Evolutionary conservation across 1,140 invertebrate species (phyloP).

Genomic region (Bombus turneri): DNA sequence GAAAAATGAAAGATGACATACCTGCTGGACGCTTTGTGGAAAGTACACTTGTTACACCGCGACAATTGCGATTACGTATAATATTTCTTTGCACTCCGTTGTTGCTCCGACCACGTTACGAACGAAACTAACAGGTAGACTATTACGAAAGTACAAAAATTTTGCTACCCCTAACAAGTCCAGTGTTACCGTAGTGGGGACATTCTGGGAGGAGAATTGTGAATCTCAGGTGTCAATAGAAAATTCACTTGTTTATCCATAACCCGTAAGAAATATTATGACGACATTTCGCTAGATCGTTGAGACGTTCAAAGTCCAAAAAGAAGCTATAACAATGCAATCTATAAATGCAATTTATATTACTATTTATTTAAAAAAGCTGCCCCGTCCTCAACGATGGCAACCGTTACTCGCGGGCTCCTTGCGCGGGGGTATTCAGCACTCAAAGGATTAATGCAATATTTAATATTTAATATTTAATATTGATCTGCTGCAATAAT

Average conservation of each 20-base stretch:
- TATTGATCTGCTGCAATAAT: neutral
- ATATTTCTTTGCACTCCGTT: rapidly evolving
- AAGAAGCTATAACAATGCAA: rapidly evolving
- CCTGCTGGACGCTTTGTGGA: rapidly evolving
- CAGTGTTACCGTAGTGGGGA: rapidly evolving
- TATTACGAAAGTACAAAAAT: rapidly evolving
- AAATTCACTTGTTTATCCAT: rapidly evolving
- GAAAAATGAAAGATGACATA: no score
- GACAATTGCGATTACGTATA: rapidly evolving
- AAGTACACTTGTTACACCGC: rapidly evolving
- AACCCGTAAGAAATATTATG: rapidly evolving
- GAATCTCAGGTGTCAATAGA: rapidly evolving
- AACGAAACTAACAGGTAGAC: rapidly evolving
- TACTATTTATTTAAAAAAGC: no score
- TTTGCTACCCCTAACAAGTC: rapidly evolving
- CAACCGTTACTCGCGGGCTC: no score
- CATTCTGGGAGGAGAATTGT: rapidly evolving
- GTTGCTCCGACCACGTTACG: rapidly evolving
- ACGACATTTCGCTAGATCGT: rapidly evolving
- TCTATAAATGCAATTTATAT: no score
- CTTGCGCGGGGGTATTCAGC: rapidly evolving
- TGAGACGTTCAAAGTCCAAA: no score
- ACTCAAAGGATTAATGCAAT: no score
- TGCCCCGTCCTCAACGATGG: no score
- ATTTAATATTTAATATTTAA: neutral